Conservation (phyloP, 2,888 invertebrate species). For the Eurytoma adleriae region DNA sequence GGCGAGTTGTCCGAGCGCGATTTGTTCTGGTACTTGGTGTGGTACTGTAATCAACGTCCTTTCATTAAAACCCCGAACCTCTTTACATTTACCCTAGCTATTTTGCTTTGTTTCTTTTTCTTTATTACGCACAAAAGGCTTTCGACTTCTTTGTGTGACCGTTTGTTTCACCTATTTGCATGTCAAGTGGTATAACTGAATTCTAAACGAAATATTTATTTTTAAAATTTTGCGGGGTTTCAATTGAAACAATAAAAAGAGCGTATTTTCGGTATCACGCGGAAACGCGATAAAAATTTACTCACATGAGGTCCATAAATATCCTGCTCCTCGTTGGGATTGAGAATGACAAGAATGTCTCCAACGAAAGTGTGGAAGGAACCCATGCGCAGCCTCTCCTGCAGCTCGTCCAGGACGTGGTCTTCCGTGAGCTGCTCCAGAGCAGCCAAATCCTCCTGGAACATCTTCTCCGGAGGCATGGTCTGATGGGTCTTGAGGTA, state of each 20-base stretch:
- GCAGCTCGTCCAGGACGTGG: slow-evolving; percentile 82
- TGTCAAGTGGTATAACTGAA: too few species aligned
- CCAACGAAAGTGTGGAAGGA: slow-evolving; percentile 88
- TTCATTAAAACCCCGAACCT: not conserved
- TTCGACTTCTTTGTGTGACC: too few species aligned
- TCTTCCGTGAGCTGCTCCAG: slow-evolving; percentile 87
- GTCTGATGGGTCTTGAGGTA: slow-evolving; percentile 72
- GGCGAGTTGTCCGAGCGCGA: slow-evolving; percentile 93
- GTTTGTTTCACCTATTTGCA: too few species aligned
- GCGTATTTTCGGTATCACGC: too few species aligned
- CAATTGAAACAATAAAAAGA: too few species aligned
- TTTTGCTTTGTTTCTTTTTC: too few species aligned
- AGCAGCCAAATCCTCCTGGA: slow-evolving; percentile 89
- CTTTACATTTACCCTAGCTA: not conserved
- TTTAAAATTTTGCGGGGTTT: too few species aligned
- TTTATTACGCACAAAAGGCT: too few species aligned
- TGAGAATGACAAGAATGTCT: slow-evolving; percentile 86
- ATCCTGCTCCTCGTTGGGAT: slow-evolving; percentile 86
- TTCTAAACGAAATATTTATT: too few species aligned
- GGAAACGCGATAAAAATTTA: slow-evolving; percentile 48
- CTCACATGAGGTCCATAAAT: slow-evolving; percentile 86
- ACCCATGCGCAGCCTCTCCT: slow-evolving; percentile 82
- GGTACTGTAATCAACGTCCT: slow-evolving; percentile 80
- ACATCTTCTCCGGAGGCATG: slow-evolving; percentile 83
- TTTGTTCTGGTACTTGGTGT: slow-evolving; percentile 88